phyloP scores from a whole-genome alignment of 1,140 invertebrate species.

The Scaptomyza pallida region DNA sequence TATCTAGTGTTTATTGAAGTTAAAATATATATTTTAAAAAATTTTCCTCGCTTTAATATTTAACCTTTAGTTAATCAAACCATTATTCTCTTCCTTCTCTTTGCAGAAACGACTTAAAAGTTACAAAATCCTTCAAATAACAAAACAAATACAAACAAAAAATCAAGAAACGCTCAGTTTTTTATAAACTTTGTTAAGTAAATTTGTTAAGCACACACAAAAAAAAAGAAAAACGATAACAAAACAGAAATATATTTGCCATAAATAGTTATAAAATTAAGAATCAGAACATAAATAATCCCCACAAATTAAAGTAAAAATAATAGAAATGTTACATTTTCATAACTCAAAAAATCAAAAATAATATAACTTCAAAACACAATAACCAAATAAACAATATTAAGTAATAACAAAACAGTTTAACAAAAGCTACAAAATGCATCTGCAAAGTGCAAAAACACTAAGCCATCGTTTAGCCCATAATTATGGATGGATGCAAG shows the following conservation, averaged over 20 bases:
- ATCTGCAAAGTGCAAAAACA: slow-evolving; percentile 59
- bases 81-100: slow-evolving; percentile 11
- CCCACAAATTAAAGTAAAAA: slow-evolving; percentile 57
- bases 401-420: slow-evolving; percentile 33
- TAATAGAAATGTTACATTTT: slow-evolving; percentile 72
- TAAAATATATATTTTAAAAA: background rate
- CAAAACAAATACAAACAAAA: slow-evolving; percentile 20
- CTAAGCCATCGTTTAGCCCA: slow-evolving; percentile 49
- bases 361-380: slow-evolving; percentile 35
- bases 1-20: background rate
- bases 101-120: slow-evolving; percentile 58
- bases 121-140: slow-evolving; percentile 31
- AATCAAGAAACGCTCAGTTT: slow-evolving; percentile 22
- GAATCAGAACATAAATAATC: slow-evolving; percentile 60
- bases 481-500: slow-evolving; percentile 70
- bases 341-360: slow-evolving; percentile 60
- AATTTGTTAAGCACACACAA: slow-evolving; percentile 46
- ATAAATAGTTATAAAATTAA: slow-evolving; percentile 60
- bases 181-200: slow-evolving; percentile 54
- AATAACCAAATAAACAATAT: slow-evolving; percentile 20
- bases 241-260: slow-evolving; percentile 50
- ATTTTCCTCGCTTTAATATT: background rate
- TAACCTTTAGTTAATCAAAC: no score
- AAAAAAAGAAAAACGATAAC: slow-evolving; percentile 28
- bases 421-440: slow-evolving; percentile 48